Conservation (phyloP, 2,113 vertebrate species). For the Microcebus ravelobensis region DNA sequence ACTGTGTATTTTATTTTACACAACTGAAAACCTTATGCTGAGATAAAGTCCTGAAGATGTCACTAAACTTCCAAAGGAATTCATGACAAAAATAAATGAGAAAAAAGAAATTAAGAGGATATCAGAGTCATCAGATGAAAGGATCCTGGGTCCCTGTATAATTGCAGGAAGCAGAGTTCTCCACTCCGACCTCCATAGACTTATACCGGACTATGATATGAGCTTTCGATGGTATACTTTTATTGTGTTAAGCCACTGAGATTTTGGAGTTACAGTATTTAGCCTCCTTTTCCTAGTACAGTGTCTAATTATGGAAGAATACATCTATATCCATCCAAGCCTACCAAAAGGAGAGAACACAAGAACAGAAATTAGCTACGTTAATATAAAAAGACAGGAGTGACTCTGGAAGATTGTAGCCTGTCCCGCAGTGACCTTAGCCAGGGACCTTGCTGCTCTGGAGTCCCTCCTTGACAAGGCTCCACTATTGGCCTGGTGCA, state of each 20-base stretch:
- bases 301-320: slow-evolving; percentile 10
- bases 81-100: neutral
- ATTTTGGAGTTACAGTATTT: neutral
- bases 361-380: neutral
- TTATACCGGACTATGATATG: neutral
- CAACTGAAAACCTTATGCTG: neutral
- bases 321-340: neutral
- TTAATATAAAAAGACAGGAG: neutral
- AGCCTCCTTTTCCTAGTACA: neutral
- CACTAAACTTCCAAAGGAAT: neutral
- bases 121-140: neutral
- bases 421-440: neutral
- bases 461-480: neutral
- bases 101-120: neutral
- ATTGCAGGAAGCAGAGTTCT: neutral
- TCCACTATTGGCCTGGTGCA: neutral
- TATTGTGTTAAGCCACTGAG: neutral
- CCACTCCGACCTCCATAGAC: neutral
- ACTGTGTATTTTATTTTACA: neutral
- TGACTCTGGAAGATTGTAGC: neutral
- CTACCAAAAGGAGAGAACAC: neutral
- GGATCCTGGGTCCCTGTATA: neutral
- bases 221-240: neutral
- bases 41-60: neutral
- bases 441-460: neutral